Conservation (phyloP, 2,113 vertebrate species). For the Glaucomys volans region DNA sequence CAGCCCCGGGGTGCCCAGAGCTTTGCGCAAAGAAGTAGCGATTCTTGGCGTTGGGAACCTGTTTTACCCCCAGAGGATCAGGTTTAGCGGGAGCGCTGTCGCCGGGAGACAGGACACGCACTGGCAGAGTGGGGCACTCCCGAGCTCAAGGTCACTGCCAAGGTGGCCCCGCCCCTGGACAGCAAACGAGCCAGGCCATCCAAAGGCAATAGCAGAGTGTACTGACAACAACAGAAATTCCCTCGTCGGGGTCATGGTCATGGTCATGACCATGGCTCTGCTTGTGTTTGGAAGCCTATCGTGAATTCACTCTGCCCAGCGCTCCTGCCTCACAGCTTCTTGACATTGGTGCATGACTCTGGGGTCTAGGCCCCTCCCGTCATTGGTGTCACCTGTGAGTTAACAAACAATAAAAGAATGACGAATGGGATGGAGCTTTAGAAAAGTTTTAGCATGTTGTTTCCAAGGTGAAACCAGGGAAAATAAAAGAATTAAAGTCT, state of each 20-base stretch:
- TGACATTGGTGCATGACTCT: too few relatives aligned
- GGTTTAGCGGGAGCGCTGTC: not conserved
- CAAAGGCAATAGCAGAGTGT: not conserved
- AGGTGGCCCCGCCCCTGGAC: not conserved
- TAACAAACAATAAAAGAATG: not conserved
- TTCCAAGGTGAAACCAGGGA: not conserved
- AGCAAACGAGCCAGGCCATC: too few relatives aligned
- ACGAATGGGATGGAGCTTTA: not conserved
- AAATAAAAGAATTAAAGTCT: not conserved
- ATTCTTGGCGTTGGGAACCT: not conserved
- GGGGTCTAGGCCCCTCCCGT: not conserved
- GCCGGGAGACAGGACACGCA: not conserved
- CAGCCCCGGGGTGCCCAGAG: not conserved
- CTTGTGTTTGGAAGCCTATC: not conserved
- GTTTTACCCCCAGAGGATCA: not conserved
- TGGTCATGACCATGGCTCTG: too few relatives aligned
- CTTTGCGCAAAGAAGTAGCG: not conserved
- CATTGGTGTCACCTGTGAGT: not conserved
- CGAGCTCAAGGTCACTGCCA: not conserved
- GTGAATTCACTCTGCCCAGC: not conserved
- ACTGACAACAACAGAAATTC: not conserved
- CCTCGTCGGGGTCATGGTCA: not conserved
- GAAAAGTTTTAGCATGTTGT: not conserved
- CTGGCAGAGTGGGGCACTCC: not conserved
- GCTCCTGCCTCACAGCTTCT: rapidly evolving